Percentiles rank a stretch among this genome's conserved stretches.
These are phyloP conservation scores for Ellobius talpinus DNA, from an alignment of 2,113 vertebrate species.

Conservation along the genomic window DNA sequence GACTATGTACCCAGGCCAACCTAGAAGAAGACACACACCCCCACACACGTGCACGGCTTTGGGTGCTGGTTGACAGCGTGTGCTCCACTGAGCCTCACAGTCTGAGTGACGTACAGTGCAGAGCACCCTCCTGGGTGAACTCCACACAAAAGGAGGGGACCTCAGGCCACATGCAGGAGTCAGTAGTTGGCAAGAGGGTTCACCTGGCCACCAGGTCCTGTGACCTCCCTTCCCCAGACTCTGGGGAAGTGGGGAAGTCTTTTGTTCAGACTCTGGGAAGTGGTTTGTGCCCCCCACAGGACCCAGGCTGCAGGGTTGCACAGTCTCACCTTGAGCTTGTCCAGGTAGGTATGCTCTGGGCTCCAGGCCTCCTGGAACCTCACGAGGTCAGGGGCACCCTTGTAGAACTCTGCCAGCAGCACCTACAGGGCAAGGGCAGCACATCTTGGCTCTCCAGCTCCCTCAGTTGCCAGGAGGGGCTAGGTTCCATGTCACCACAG, in stretches of 20 bases:
- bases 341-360: constrained; percentile 94
- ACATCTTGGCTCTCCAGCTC: background rate
- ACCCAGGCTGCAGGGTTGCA: too few species aligned
- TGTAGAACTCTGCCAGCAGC: constrained; percentile 96
- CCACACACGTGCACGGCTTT: too few species aligned
- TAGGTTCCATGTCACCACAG: background rate
- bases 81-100: background rate
- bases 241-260: background rate
- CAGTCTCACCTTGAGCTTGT: constrained; percentile 94
- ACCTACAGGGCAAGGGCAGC: constrained; percentile 84
- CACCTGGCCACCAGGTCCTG: background rate
- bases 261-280: background rate
- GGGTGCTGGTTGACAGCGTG: background rate
- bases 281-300: background rate
- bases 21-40: background rate
- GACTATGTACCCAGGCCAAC: background rate
- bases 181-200: background rate
- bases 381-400: constrained; percentile 93
- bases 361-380: constrained; percentile 95
- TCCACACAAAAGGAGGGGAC: background rate
- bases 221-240: background rate
- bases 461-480: background rate
- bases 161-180: background rate
- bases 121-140: background rate
- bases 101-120: too few species aligned